These are phyloP conservation scores for Popillia japonica DNA, from an alignment of 1,140 invertebrate species.

Conservation along the genomic window DNA sequence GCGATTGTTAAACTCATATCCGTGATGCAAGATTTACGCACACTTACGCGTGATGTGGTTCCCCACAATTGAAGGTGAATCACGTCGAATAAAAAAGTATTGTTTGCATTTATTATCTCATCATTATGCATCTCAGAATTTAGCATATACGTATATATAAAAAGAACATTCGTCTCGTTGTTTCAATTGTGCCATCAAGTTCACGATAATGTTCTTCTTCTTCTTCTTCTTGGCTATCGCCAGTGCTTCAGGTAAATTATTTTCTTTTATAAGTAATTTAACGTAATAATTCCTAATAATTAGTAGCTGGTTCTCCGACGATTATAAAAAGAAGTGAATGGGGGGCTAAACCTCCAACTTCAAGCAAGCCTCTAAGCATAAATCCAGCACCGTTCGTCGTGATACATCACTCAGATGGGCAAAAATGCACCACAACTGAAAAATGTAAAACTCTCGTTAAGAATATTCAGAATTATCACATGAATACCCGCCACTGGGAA, in stretches of 20 bases:
- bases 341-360: conserved; percentile 43
- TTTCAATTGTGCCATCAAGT: too few species aligned
- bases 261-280: too few species aligned
- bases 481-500: conserved; percentile 63
- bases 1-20: too few species aligned
- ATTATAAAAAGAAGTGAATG: conserved; percentile 49
- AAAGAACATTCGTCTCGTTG: too few species aligned
- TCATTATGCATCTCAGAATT: too few species aligned
- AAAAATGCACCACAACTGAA: conserved; percentile 56
- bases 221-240: not conserved
- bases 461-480: conserved; percentile 66
- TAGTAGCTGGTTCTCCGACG: conserved; percentile 41
- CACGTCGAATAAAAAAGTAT: too few species aligned
- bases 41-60: too few species aligned
- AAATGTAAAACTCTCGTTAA: conserved; percentile 62
- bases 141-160: too few species aligned
- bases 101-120: too few species aligned
- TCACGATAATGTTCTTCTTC: not conserved
- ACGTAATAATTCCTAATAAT: too few species aligned
- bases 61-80: too few species aligned
- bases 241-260: not conserved
- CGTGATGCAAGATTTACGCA: too few species aligned
- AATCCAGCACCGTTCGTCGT: conserved; percentile 51
- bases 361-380: conserved; percentile 35
- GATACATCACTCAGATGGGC: conserved; percentile 50